Base-by-base conservation (phyloP, 2,797 vertebrate genomes). In the Champsocephalus gunnari region DNA sequence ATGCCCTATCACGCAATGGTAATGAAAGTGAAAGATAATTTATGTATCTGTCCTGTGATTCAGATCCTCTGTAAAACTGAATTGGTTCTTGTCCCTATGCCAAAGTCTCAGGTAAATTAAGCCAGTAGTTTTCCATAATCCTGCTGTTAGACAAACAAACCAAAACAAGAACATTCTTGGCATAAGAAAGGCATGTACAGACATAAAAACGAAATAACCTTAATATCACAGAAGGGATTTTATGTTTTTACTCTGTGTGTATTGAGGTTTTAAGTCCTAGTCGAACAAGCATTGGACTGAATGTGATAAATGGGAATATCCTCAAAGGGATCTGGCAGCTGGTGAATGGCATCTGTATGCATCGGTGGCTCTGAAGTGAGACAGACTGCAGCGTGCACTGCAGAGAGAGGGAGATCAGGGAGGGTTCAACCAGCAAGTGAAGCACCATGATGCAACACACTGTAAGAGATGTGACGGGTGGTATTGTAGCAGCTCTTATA, bases 301-400 rank as follows among this genome's bases (percentile, higher is more conserved):
- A 84, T 77, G 77, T 75, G 80, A 85, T 88, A 63, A 88, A 89
- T 76, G 70, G 77, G 77, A 66, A 57, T 67, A 60, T 66, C 78
- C 83, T 86, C 55, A 12, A 70, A 78, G 71, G 63, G 56, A 57
- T 76, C 49, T 17, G 45, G 82, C 87, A 90, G 81, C 81, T 82
- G 85, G 83, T 90, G 84, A 88, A 68, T 59, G 77, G 83, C 82
- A 89, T 93, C 82, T 82, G 86, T 84, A 89, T 87, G 89, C 90
- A 90, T 87, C 77, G 79, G 69, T 73, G 83, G 59, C 60, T 85
- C 76, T 84, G 84, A 82, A 78, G 85, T 72, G 82, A 90, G 87
- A 82, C 85, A 81, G 80, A 89, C 86, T 89, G 89, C 84, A 88
- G 85, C 80, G 34, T 72, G 80, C 63, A 85, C 88, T 88, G 90